Conservation (phyloP, 2,888 invertebrate genomes). For the Epinotia brunnichana region DNA sequence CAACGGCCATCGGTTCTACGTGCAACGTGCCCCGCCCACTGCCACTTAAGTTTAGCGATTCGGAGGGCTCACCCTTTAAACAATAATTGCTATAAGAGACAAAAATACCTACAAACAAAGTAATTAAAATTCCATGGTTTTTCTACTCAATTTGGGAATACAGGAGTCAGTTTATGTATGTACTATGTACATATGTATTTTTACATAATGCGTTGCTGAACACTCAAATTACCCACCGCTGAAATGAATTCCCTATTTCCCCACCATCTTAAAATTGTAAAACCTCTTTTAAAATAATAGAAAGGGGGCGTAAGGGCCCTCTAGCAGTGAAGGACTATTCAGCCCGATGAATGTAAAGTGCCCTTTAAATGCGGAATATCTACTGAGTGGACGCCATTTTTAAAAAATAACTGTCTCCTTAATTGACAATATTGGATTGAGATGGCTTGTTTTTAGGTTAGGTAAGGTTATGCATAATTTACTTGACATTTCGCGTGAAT, state of each 20-base stretch:
- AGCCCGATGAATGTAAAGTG: slow-evolving; percentile 41
- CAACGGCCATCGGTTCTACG: too few relatives aligned
- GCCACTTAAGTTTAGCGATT: too few relatives aligned
- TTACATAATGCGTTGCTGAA: slow-evolving; percentile 8
- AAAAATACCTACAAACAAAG: too few relatives aligned
- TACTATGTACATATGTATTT: not conserved
- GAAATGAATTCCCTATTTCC: slow-evolving; percentile 35
- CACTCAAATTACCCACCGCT: slow-evolving; percentile 35
- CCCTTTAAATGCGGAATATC: slow-evolving; percentile 40
- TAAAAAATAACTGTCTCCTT: slow-evolving; percentile 41
- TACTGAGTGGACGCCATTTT: slow-evolving; percentile 39
- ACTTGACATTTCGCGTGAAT: not conserved
- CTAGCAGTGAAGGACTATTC: slow-evolving; percentile 34
- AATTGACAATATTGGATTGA: slow-evolving; percentile 25
- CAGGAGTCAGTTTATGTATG: not conserved
- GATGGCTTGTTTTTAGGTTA: slow-evolving; percentile 9
- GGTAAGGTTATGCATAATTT: slow-evolving; percentile 2
- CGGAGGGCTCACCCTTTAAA: too few relatives aligned
- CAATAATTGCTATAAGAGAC: too few relatives aligned
- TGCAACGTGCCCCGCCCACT: too few relatives aligned
- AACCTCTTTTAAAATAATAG: slow-evolving; percentile 45
- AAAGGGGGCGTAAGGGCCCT: slow-evolving; percentile 37
- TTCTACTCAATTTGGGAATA: too few relatives aligned
- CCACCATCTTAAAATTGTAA: slow-evolving; percentile 41
- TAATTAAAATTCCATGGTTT: too few relatives aligned